A percentile compares a stretch with the other conserved stretches of the same genome.
Evolutionary conservation across 2,113 vertebrate genomes (phyloP).

Genomic region (Saguinus midas): DNA sequence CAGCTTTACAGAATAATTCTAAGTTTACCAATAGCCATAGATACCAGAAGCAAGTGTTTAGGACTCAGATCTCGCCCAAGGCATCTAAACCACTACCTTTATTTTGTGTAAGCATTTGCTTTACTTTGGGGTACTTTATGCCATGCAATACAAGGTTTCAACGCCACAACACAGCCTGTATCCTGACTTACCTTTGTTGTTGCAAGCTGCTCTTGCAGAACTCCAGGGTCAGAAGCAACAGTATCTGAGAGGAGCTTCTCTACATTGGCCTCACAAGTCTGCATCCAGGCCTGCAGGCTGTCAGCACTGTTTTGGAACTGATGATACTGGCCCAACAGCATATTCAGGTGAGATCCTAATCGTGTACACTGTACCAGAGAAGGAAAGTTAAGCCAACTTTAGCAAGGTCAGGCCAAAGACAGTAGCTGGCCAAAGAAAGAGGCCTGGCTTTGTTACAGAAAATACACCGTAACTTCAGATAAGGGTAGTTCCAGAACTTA

Average conservation of each 20-base stretch:
- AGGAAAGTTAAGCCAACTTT: conserved; percentile 5
- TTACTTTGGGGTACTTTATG: neutral
- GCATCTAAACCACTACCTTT: neutral
- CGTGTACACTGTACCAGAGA: conserved; percentile 87
- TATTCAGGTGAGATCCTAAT: conserved; percentile 89
- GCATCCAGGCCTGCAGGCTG: conserved; percentile 91
- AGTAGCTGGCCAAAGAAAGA: conserved; percentile 17
- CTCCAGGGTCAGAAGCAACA: conserved; percentile 86
- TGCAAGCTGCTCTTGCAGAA: conserved; percentile 89
- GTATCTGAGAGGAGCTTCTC: conserved; percentile 85
- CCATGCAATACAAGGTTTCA: neutral
- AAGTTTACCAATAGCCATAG: neutral
- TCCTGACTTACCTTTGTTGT: conserved; percentile 87
- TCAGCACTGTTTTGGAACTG: conserved; percentile 93
- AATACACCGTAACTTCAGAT: neutral
- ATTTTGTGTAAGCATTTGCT: neutral
- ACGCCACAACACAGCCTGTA: neutral
- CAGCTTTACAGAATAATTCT: neutral
- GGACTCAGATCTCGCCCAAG: neutral
- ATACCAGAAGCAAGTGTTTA: neutral
- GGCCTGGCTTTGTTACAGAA: neutral
- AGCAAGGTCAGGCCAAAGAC: neutral
- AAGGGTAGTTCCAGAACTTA: neutral
- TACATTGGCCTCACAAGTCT: conserved; percentile 86
- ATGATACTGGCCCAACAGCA: conserved; percentile 91